phyloP scores from a whole-genome alignment of 2,888 invertebrate genomes.

The Andrena dorsata region DNA sequence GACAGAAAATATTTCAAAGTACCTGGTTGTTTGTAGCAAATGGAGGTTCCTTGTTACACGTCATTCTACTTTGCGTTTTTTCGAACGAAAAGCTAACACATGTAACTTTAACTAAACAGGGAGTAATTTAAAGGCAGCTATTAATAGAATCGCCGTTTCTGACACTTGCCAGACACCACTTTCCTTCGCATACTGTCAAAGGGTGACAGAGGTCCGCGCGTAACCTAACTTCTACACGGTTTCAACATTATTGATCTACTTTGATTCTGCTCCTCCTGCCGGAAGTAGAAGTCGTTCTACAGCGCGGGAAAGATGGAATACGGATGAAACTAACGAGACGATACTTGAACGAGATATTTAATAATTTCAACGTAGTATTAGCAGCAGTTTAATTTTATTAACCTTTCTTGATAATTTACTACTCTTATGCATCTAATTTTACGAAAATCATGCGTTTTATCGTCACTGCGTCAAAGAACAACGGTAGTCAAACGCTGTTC shows the following conservation, averaged over 20 bases:
- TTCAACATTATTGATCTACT: slow-evolving; percentile 64
- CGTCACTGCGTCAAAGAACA: background rate
- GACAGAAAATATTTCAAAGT: slow-evolving; percentile 8
- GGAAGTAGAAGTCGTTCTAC: slow-evolving; percentile 54
- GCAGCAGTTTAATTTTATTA: background rate
- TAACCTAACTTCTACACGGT: slow-evolving; percentile 54
- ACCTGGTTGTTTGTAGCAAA: slow-evolving; percentile 14
- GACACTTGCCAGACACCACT: background rate
- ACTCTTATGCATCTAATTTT: background rate
- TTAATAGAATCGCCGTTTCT: background rate
- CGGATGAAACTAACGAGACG: slow-evolving; percentile 1
- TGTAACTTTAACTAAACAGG: background rate
- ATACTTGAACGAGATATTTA: background rate
- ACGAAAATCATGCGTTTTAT: background rate
- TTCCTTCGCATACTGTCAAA: background rate
- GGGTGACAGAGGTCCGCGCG: background rate
- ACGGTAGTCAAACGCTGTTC: background rate
- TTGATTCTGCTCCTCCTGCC: slow-evolving; percentile 49
- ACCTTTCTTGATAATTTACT: background rate
- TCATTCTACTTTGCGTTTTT: slow-evolving; percentile 13
- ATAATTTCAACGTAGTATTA: background rate
- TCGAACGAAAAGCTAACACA: background rate
- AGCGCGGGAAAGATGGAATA: slow-evolving; percentile 45
- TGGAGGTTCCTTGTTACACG: background rate
- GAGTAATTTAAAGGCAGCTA: background rate